A percentile compares a stretch with the other conserved stretches of the same genome.
Conservation (phyloP, 2,888 invertebrate species). For the Phalera bucephala region DNA sequence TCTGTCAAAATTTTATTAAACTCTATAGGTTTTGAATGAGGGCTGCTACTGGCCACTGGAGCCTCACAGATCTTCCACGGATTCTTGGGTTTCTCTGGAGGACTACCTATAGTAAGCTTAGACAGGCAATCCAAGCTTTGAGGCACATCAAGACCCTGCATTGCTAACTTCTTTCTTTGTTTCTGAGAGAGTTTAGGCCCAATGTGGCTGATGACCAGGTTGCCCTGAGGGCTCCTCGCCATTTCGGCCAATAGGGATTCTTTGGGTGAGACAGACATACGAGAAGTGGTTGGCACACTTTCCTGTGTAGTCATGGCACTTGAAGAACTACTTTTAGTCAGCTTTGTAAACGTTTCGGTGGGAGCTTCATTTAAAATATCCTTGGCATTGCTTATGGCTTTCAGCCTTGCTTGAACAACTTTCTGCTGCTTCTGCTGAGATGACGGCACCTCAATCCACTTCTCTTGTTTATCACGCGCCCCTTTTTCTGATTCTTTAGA, state of each 20-base stretch:
- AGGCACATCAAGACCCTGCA: constrained; percentile 60
- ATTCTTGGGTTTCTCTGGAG: constrained; percentile 75
- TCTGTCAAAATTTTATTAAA: constrained; percentile 86
- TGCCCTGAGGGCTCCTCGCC: constrained; percentile 56
- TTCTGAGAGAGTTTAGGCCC: constrained; percentile 85
- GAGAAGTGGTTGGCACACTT: constrained; percentile 41
- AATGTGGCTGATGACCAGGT: constrained; percentile 63
- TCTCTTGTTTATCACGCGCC: constrained; percentile 49
- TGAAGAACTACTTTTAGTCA: constrained; percentile 56
- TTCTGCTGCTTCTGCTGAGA: constrained; percentile 73
- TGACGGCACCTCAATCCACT: constrained; percentile 75
- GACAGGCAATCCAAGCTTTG: constrained; percentile 55
- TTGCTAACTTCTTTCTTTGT: constrained; percentile 83
- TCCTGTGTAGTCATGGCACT: constrained; percentile 45
- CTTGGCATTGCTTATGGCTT: constrained; percentile 65
- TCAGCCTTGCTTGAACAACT: constrained; percentile 72
- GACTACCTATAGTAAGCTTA: constrained; percentile 51
- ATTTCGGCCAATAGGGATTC: constrained; percentile 49
- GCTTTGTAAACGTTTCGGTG: constrained; percentile 62
- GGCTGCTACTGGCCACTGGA: constrained; percentile 61
- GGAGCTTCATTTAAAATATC: constrained; percentile 65
- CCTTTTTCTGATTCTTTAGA: constrained; percentile 53
- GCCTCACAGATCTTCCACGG: constrained; percentile 67
- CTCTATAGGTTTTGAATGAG: constrained; percentile 60
- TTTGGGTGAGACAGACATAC: constrained; percentile 64